These are phyloP conservation scores for Chrysaora quinquecirrha DNA, from an alignment of 30 jellyfish, hydroid and myxozoan genomes.

Conservation along the genomic window DNA sequence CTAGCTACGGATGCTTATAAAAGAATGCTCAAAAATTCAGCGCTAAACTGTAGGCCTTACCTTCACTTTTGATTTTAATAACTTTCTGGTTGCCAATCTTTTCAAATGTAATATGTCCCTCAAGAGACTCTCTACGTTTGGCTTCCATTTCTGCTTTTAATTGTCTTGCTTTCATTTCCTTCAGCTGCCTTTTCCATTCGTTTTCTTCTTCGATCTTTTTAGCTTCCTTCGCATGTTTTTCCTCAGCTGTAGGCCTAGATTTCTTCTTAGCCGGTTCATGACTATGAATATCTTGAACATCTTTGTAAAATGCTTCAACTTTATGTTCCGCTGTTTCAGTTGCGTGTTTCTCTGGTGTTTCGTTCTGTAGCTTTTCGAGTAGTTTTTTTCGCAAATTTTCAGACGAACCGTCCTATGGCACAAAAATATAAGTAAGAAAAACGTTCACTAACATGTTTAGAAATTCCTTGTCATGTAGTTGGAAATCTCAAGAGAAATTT, in stretches of 20 bases:
- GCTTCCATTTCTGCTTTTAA: slow-evolving; percentile 54
- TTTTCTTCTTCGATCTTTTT: slow-evolving; percentile 37
- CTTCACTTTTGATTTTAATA: not conserved
- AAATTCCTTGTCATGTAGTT: too few relatives aligned
- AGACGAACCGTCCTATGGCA: too few relatives aligned
- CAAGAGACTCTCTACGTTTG: slow-evolving; percentile 49
- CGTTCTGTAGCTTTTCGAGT: not conserved
- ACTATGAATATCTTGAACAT: not conserved
- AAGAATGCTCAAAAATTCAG: too few relatives aligned
- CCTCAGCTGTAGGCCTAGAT: slow-evolving; percentile 27
- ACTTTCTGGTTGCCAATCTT: slow-evolving; percentile 47
- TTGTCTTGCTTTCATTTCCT: slow-evolving; percentile 62
- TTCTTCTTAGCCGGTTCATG: not conserved
- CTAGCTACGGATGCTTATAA: too few relatives aligned
- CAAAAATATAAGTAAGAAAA: too few relatives aligned
- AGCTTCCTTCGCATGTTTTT: slow-evolving; percentile 51
- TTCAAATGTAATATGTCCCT: slow-evolving; percentile 48
- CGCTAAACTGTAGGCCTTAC: too few relatives aligned
- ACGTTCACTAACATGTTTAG: too few relatives aligned
- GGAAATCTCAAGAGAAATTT: too few relatives aligned
- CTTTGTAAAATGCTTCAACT: not conserved
- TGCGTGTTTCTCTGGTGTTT: not conserved
- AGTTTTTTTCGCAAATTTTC: not conserved
- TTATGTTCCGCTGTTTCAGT: not conserved
- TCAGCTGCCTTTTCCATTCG: slow-evolving; percentile 54